A percentile compares a stretch with the other conserved stretches of the same genome.
Evolutionary conservation across 2,113 vertebrate species (phyloP).

Genomic region (Dermatemys mawii): DNA sequence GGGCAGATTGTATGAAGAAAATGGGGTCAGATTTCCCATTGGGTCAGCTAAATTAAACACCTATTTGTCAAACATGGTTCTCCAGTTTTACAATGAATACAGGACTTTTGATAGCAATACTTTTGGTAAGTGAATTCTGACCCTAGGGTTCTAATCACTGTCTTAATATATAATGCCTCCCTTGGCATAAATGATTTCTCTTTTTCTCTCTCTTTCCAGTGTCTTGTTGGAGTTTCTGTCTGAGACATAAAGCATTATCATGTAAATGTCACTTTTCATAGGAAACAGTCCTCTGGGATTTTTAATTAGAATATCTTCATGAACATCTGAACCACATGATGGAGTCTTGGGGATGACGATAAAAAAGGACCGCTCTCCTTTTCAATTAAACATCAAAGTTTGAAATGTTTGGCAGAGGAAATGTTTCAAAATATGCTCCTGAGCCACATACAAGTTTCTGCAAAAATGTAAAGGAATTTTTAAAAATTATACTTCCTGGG

Average conservation of each 20-base stretch:
- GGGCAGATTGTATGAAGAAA: background rate
- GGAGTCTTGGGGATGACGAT: background rate
- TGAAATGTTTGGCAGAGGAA: background rate
- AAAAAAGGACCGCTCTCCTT: background rate
- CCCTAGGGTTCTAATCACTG: constrained; percentile 4
- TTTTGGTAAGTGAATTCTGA: constrained; percentile 45
- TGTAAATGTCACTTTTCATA: constrained; percentile 58
- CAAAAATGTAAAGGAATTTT: background rate
- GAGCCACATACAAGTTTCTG: background rate
- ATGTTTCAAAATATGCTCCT: constrained; percentile 16
- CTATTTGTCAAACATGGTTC: constrained; percentile 42
- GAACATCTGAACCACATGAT: constrained; percentile 39
- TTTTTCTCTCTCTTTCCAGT: constrained; percentile 6
- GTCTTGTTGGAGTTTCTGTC: constrained; percentile 38
- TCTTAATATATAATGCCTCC: constrained; percentile 41
- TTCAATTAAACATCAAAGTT: background rate
- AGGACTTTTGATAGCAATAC: constrained; percentile 13
- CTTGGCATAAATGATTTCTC: background rate
- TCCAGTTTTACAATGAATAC: constrained; percentile 38
- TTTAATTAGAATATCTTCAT: constrained; percentile 60
- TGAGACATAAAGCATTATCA: constrained; percentile 42
- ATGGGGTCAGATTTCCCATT: constrained; percentile 30
- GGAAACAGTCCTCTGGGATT: constrained; percentile 63
- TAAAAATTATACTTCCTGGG: constrained; percentile 11
- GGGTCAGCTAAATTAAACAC: constrained; percentile 31